Evolutionary conservation across 2,113 vertebrate species (phyloP).

Genomic region (Siphamia tubifer): DNA sequence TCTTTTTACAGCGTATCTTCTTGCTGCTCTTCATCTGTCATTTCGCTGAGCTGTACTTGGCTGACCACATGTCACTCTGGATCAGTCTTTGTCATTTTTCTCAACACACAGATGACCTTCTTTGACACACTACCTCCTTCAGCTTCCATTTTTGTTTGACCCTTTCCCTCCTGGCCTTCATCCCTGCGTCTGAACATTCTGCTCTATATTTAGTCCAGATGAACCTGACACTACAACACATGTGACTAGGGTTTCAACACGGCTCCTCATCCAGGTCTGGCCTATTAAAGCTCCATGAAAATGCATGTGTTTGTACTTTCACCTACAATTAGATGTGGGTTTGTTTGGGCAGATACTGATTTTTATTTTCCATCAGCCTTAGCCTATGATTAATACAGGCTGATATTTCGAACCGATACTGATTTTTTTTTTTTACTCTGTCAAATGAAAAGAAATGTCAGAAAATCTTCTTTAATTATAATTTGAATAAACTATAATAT

Average conservation of each 20-base stretch:
- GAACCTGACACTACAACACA: conserved; percentile 70
- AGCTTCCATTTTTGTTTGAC: conserved; percentile 4
- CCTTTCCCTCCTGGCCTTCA: background rate
- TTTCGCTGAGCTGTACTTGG: conserved; percentile 12
- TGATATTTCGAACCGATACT: too few species aligned
- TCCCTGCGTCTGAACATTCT: background rate
- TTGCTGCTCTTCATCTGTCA: background rate
- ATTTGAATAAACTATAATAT: too few species aligned
- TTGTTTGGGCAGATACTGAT: too few species aligned
- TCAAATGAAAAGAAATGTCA: too few species aligned
- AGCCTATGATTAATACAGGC: too few species aligned
- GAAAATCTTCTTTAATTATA: too few species aligned
- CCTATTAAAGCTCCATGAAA: background rate
- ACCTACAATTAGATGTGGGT: too few species aligned
- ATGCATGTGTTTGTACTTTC: background rate
- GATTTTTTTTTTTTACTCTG: too few species aligned
- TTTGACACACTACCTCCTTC: background rate
- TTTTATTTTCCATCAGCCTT: too few species aligned
- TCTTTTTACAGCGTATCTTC: too few species aligned
- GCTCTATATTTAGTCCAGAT: conserved; percentile 67
- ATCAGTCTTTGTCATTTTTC: conserved; percentile 19
- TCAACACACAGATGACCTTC: background rate
- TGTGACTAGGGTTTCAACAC: conserved; percentile 45
- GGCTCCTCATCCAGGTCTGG: conserved; percentile 17
- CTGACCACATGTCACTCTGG: conserved; percentile 2